A percentile compares a stretch with the other conserved stretches of the same genome.
Conservation (phyloP, 2,888 invertebrate genomes). For the Lymantria monacha region DNA sequence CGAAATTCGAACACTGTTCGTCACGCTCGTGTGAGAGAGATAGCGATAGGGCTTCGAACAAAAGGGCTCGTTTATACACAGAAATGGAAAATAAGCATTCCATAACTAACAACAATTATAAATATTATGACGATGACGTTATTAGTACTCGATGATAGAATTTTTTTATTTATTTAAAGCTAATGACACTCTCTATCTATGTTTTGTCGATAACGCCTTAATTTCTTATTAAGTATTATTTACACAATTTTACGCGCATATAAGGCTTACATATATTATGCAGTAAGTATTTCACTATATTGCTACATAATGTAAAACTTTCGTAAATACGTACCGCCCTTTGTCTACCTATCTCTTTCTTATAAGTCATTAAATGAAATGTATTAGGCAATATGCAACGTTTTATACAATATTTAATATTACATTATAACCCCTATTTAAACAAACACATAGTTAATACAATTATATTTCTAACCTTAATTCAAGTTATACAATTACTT, state of each 20-base stretch:
- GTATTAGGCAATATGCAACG: no score
- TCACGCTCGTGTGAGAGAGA: slow-evolving; percentile 38
- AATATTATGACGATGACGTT: slow-evolving; percentile 14
- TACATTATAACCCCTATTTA: no score
- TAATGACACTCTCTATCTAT: slow-evolving; percentile 5
- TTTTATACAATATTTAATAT: no score
- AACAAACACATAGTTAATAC: no score
- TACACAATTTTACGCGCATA: slow-evolving; percentile 4
- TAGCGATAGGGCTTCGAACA: slow-evolving; percentile 40
- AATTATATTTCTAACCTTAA: no score
- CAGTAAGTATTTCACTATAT: slow-evolving; percentile 7
- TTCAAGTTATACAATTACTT: no score
- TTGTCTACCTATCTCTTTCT: not conserved
- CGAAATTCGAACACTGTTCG: slow-evolving; percentile 32
- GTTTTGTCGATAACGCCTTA: slow-evolving; percentile 23
- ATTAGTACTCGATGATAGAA: not conserved
- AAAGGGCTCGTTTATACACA: slow-evolving; percentile 46
- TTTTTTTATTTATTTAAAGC: slow-evolving; percentile 5
- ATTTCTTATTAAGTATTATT: slow-evolving; percentile 15
- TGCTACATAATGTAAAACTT: not conserved
- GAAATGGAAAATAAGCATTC: slow-evolving; percentile 35
- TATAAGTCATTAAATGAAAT: not conserved
- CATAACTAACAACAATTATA: slow-evolving; percentile 18
- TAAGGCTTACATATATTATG: slow-evolving; percentile 17
- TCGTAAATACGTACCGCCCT: not conserved